Conservation (phyloP, 2,888 invertebrate species). For the Yponomeuta cagnagella region DNA sequence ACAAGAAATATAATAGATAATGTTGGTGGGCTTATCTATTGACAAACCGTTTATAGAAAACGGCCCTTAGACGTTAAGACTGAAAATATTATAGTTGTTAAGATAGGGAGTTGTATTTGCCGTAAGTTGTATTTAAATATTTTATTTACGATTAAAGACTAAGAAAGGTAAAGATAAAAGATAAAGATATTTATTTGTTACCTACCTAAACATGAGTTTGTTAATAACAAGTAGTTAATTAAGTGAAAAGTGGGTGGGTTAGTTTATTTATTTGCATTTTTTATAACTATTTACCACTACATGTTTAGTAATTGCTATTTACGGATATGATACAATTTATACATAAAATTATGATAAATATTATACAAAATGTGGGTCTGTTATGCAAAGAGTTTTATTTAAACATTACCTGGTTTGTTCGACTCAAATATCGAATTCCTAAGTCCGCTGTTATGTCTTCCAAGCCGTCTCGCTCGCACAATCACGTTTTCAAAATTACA, state of each 20-base stretch:
- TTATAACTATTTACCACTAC: background rate
- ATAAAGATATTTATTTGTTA: no score
- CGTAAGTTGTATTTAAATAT: background rate
- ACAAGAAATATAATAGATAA: no score
- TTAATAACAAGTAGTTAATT: background rate
- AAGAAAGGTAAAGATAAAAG: background rate
- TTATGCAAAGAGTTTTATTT: background rate
- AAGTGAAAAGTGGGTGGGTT: background rate
- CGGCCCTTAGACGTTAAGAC: no score
- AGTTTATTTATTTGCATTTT: constrained; percentile 9
- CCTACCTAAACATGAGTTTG: no score
- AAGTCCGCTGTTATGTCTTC: no score
- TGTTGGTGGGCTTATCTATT: no score
- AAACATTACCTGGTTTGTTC: background rate
- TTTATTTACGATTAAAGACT: background rate
- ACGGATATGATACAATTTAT: background rate
- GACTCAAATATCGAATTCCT: no score
- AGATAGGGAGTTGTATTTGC: no score
- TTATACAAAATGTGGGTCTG: background rate
- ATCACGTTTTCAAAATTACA: no score
- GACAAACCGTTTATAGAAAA: no score
- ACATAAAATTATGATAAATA: background rate
- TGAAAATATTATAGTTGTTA: no score
- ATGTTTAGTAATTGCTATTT: background rate
- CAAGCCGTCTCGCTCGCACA: no score